Conservation (phyloP, 2,113 vertebrate species). For the Platichthys stellatus region DNA sequence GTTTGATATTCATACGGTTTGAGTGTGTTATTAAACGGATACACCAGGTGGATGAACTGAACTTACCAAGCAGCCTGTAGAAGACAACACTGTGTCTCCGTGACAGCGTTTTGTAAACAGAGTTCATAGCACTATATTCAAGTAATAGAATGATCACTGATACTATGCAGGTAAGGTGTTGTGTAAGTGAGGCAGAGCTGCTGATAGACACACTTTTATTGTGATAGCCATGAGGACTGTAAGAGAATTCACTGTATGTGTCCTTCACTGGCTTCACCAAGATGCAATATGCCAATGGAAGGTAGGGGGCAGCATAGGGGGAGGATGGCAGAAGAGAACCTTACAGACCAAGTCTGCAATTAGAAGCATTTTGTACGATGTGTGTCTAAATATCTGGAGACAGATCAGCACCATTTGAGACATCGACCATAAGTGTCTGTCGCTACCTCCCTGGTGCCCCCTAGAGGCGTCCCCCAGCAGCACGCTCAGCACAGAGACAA, state of each 20-base stretch:
- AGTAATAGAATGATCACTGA: conserved; percentile 96
- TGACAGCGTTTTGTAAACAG: conserved; percentile 95
- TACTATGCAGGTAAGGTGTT: conserved; percentile 86
- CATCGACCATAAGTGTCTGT: too few relatives aligned
- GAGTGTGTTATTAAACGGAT: conserved; percentile 87
- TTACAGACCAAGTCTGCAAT: too few relatives aligned
- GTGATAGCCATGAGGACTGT: background rate
- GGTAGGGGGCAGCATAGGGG: too few relatives aligned
- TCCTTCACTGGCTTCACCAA: background rate
- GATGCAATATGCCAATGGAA: too few relatives aligned
- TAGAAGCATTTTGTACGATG: too few relatives aligned
- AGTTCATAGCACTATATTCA: conserved; percentile 97
- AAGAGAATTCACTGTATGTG: background rate
- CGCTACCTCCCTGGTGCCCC: background rate
- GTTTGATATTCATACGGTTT: conserved; percentile 87
- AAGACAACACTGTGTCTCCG: conserved; percentile 84
- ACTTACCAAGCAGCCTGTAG: conserved; percentile 91
- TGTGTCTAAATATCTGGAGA: background rate
- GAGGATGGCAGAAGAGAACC: too few relatives aligned
- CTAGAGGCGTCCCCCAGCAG: background rate
- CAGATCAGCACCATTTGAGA: background rate
- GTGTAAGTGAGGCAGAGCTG: conserved; percentile 78
- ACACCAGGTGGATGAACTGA: conserved; percentile 86
- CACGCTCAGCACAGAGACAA: background rate
- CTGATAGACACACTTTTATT: conserved; percentile 29